Evolutionary conservation across 2,888 invertebrate species (phyloP).

Genomic region (Halictus quadricinctus): DNA sequence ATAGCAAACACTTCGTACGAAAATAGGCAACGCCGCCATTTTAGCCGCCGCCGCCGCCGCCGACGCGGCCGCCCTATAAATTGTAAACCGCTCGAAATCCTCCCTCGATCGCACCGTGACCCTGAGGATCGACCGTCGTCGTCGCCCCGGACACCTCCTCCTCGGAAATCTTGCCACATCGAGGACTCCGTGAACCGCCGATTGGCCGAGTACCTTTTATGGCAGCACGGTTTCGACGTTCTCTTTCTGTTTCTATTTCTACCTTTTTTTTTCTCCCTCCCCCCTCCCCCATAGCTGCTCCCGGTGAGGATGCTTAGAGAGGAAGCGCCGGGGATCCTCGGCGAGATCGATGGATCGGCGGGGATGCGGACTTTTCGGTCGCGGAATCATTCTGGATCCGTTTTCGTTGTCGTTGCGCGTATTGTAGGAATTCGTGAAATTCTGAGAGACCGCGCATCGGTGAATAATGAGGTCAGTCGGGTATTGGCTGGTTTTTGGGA

Average conservation of each 20-base stretch:
- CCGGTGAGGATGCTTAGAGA: neutral
- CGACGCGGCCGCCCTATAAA: conserved; percentile 57
- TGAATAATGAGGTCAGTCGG: neutral
- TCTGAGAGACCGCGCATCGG: neutral
- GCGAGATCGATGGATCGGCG: neutral
- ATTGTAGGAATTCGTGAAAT: neutral
- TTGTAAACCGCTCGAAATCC: conserved; percentile 50
- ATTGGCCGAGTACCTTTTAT: conserved; percentile 9
- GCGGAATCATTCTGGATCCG: neutral
- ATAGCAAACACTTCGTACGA: conserved; percentile 69
- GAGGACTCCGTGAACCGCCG: neutral
- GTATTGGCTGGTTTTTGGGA: neutral
- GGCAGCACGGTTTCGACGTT: conserved; percentile 1
- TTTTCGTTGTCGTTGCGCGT: neutral
- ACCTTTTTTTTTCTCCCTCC: neutral
- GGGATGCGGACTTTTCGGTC: neutral
- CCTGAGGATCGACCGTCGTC: conserved; percentile 22
- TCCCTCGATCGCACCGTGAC: conserved; percentile 43
- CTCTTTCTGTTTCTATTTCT: neutral
- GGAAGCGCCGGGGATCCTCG: neutral
- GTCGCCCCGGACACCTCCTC: neutral
- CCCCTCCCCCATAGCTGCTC: neutral
- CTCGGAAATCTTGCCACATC: conserved; percentile 24
- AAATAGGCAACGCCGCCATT: conserved; percentile 77
- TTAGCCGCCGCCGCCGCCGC: conserved; percentile 50